Percentiles rank a stretch among this genome's conserved stretches.
Conservation (phyloP, 2,797 vertebrate species). For the Notolepis coatsorum region DNA sequence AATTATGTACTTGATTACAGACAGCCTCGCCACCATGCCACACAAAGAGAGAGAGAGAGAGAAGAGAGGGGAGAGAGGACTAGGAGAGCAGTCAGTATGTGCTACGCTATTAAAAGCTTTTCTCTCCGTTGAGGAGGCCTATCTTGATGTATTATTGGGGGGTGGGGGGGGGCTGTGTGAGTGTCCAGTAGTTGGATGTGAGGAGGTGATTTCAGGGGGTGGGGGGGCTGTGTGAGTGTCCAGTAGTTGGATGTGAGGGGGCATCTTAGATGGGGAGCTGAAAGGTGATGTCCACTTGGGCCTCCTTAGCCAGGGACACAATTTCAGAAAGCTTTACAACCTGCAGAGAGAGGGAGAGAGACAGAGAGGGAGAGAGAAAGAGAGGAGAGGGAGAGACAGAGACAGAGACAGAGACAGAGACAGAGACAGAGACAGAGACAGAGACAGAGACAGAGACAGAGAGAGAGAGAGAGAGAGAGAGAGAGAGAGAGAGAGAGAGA, state of each 20-base stretch:
- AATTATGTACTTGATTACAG: neutral
- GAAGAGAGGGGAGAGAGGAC: slow-evolving; percentile 12
- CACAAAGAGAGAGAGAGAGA: slow-evolving; percentile 7
- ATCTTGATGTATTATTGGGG: slow-evolving; percentile 8
- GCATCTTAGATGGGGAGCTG: slow-evolving; percentile 96
- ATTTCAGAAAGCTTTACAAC: slow-evolving; percentile 99
- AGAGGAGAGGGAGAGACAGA: neutral
- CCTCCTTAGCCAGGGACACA: slow-evolving; percentile 93
- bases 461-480: neutral
- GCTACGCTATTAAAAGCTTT: slow-evolving; percentile 63
- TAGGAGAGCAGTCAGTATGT: slow-evolving; percentile 57
- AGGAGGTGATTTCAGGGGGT: neutral
- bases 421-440: neutral
- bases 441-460: neutral
- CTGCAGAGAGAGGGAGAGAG: slow-evolving; percentile 66
- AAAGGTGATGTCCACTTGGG: slow-evolving; percentile 98
- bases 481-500: neutral
- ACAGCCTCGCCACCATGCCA: slow-evolving; percentile 31
- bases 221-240: neutral
- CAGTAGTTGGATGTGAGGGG: neutral
- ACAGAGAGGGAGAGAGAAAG: neutral
- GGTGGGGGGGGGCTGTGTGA: neutral
- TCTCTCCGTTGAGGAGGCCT: slow-evolving; percentile 30
- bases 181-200: too few species aligned
- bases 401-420: neutral